These are phyloP conservation scores for Cheilosia grossa DNA, from an alignment of 2,888 invertebrate genomes.

Conservation along the genomic window DNA sequence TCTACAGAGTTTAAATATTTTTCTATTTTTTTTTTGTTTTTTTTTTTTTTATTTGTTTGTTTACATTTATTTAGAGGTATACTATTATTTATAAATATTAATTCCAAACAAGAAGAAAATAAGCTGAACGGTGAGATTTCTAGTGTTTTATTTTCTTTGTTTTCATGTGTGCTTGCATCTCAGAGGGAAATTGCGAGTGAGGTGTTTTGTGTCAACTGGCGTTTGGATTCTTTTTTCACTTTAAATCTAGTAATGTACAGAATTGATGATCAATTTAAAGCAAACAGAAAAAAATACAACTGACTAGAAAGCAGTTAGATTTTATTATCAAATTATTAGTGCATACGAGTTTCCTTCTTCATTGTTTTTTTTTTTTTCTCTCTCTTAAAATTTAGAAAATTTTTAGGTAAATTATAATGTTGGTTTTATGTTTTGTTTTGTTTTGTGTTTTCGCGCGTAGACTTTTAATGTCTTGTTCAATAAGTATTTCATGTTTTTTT, in stretches of 20 bases:
- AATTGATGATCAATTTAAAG: conserved; percentile 60
- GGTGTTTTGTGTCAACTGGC: conserved; percentile 31
- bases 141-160: conserved; percentile 13
- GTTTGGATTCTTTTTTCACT: conserved; percentile 39
- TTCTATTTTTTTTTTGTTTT: conserved; percentile 46
- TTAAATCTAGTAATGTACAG: conserved; percentile 49
- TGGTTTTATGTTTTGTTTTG: conserved; percentile 10
- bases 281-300: conserved; percentile 54
- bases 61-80: conserved; percentile 48
- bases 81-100: conserved; percentile 50
- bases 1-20: conserved; percentile 67
- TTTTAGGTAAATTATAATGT: conserved; percentile 55
- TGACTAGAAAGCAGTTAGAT: conserved; percentile 73
- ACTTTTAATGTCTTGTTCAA: not conserved
- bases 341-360: conserved; percentile 21
- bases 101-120: conserved; percentile 39
- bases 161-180: conserved; percentile 9
- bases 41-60: conserved; percentile 13
- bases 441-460: no score
- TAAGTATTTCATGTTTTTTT: conserved; percentile 20
- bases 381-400: conserved; percentile 46
- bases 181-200: conserved; percentile 45
- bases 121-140: conserved; percentile 62
- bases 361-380: not conserved
- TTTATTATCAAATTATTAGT: conserved; percentile 59